These are phyloP conservation scores for Callospermophilus lateralis DNA, from an alignment of 2,113 vertebrate species.

Conservation along the genomic window DNA sequence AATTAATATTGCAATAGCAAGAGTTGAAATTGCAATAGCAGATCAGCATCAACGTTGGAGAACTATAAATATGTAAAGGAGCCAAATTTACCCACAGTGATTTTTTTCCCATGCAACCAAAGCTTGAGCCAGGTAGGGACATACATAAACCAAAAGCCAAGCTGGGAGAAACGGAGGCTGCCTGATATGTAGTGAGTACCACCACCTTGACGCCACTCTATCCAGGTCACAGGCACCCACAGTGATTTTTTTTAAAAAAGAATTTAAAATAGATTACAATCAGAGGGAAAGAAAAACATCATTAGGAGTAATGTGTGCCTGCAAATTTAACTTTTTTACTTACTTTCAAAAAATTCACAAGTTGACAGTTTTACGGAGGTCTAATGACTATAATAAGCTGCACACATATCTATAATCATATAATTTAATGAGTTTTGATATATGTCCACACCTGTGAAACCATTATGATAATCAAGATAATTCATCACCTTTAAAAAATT, in stretches of 20 bases:
- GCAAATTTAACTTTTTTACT: neutral
- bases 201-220: too few relatives aligned
- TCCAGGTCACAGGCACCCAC: too few relatives aligned
- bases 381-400: neutral
- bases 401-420: neutral
- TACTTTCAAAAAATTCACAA: slow-evolving; percentile 44
- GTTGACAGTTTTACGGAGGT: neutral
- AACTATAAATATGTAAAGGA: neutral
- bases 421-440: neutral
- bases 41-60: neutral
- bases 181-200: too few relatives aligned
- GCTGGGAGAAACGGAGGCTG: too few relatives aligned
- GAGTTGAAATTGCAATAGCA: neutral
- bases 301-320: neutral
- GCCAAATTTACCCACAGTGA: neutral
- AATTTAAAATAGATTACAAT: neutral
- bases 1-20: too few relatives aligned
- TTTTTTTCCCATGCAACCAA: neutral
- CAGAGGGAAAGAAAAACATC: neutral
- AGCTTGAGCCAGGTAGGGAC: too few relatives aligned
- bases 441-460: slow-evolving; percentile 4
- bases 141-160: too few relatives aligned
- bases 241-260: neutral
- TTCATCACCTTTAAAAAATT: neutral
- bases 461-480: neutral